These are phyloP conservation scores for Lytechinus variegatus DNA, from an alignment of 35 echinoderm and acorn worm genomes.

Conservation along the genomic window DNA sequence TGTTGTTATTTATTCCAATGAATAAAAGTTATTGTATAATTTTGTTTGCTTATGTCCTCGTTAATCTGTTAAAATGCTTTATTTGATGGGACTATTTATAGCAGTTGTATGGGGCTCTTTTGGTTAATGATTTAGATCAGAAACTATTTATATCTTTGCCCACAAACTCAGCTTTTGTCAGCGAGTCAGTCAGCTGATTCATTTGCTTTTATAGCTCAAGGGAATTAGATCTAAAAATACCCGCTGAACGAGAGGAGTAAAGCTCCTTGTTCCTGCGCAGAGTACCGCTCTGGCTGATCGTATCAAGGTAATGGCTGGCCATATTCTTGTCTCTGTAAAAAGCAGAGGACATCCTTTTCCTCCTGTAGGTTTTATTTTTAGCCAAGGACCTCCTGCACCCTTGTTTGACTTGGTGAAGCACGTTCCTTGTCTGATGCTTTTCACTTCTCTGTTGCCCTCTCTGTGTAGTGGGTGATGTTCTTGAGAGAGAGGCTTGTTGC, in stretches of 20 bases:
- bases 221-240: neutral
- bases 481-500: neutral
- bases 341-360: neutral
- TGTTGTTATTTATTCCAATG: neutral
- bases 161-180: neutral
- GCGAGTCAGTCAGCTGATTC: neutral
- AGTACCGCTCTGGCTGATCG: neutral
- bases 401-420: neutral
- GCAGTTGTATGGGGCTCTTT: neutral
- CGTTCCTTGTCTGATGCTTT: neutral
- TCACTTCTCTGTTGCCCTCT: neutral
- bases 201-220: neutral
- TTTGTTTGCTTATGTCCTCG: neutral
- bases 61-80: neutral
- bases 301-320: conserved; percentile 7
- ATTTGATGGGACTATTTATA: conserved; percentile 2
- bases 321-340: neutral
- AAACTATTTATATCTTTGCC: neutral
- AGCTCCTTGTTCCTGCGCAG: neutral
- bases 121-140: neutral
- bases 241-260: neutral
- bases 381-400: neutral
- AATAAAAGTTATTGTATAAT: neutral
- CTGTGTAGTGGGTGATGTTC: neutral
- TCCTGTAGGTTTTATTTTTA: neutral